Evolutionary conservation across 2,888 invertebrate genomes (phyloP).

Genomic region (Xylota segnis): DNA sequence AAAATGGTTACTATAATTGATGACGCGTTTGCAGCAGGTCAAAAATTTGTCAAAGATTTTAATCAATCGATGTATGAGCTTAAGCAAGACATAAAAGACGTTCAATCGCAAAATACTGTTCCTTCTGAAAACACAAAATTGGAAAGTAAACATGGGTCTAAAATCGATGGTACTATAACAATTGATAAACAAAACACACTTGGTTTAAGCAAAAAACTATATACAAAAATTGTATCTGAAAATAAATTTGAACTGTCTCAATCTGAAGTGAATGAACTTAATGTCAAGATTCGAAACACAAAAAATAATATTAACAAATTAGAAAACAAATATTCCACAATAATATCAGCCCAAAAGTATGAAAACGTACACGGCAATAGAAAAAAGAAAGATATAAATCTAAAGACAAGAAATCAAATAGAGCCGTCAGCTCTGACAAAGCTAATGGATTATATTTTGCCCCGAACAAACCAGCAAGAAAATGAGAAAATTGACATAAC

Average conservation of each 20-base stretch:
- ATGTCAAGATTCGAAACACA: slow-evolving; percentile 78
- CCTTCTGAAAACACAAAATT: neutral
- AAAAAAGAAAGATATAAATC: slow-evolving; percentile 3
- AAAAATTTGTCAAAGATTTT: slow-evolving; percentile 90
- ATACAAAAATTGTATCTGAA: slow-evolving; percentile 85
- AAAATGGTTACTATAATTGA: slow-evolving; percentile 94
- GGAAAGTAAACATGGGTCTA: slow-evolving; percentile 78
- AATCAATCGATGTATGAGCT: slow-evolving; percentile 85
- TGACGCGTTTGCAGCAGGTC: slow-evolving; percentile 89
- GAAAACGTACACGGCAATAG: slow-evolving; percentile 9
- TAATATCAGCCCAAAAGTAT: neutral
- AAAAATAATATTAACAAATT: neutral
- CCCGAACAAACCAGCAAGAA: slow-evolving; percentile 75
- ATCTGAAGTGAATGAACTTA: slow-evolving; percentile 85
- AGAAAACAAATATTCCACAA: neutral
- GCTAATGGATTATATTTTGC: slow-evolving; percentile 83
- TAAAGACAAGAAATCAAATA: neutral
- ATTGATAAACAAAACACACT: slow-evolving; percentile 80
- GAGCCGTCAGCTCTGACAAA: slow-evolving; percentile 81
- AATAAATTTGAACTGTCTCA: slow-evolving; percentile 84
- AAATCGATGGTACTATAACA: slow-evolving; percentile 78
- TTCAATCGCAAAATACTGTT: neutral
- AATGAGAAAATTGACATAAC: slow-evolving; percentile 85
- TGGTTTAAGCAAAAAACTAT: slow-evolving; percentile 84
- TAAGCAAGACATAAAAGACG: slow-evolving; percentile 82